Evolutionary conservation across 2,797 vertebrate genomes (phyloP), one percentile per base, ranked within the genome.

Genomic region (Aeoliscus strigatus): DNA sequence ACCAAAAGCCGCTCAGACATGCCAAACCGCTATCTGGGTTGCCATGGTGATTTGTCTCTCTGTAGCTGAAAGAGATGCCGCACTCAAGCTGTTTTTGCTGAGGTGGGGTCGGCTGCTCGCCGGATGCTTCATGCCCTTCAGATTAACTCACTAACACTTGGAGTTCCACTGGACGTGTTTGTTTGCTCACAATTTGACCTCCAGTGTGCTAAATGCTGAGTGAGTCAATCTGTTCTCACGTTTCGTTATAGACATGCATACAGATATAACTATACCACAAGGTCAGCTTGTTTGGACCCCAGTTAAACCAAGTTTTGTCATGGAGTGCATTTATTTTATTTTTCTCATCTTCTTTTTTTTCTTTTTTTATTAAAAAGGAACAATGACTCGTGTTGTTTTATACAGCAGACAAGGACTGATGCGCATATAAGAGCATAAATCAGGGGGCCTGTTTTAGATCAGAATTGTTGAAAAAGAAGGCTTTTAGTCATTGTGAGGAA

Each of bases 31-130:
- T 39, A 45, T 62, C 57, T 76, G 32, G 9, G 77, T 84, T 81
- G 66, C 79, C 70, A 80, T 78, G 78, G 81, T 16, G 61, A 84
- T 73, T 49, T 21, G 39, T 40, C 36, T 65, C 52, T 51, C n/a
- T 14, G 44, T 16, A 46, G 37, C 46, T 55, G 53, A 10, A 70
- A 69, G 51, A 57, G 42, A 70, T 58, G 29, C 62, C 38, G 68
- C 53, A 60, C 56, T 81, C 60, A 60, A 55, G 54, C 40, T 56
- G 6, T 37, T 60, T 39, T 46, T 51, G 36, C 52, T 16, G 64
- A 71, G 46, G 57, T 45, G 56, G 44, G 39, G 44, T 61, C 12
- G 49, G 40, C 69, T 56, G 45, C 24, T 70, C 57, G 50, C 17
- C 48, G 54, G 34, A 28, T 60, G 53, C 52, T 47, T 65, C 45